Base-by-base conservation (phyloP, 2,888 invertebrate genomes). In the Macaria notata region DNA sequence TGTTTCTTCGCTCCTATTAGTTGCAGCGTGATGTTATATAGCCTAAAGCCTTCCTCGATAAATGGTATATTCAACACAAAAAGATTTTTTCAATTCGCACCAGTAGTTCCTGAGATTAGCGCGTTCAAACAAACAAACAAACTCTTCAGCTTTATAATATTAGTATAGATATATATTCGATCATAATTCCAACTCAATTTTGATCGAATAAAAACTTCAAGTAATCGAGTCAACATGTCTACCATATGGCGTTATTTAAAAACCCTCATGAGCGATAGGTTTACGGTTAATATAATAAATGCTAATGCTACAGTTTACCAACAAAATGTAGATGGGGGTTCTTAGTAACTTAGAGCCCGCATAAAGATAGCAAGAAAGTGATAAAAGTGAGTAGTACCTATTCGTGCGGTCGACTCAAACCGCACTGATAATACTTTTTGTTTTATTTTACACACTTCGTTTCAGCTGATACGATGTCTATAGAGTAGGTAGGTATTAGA, bases 281-380 rank as follows among this genome's bases (percentile, higher is more conserved):
- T 9, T 9, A 49, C 9, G 8, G 43, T n/a, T 9, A 9, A 49
- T 9, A 19, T 43, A 41, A n/a, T 9, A 49, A 42, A 54, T n/a
- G 38, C 47, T 33, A 46, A 46, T 38, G 38, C 4, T 73, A 72
- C 65, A 66, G 66, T 66, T 55, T 73, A 76, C 73, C 70, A 73
- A 76, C 77, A 75, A 76, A 81, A 83, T 79, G 71, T 79, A 69
- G 68, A 85, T 86, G 75, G 72, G 87, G 86, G 86, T 68, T 63
- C 68, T 67, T 63, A 69, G 69, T 70, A 67, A 41, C 8, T 41
- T 8, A 31, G 38, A 57, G 62, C 83, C 83, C 82, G 81, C 82
- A 83, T 81, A 71, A 62, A 54, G 52, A 56, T 51, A 50, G 47
- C 41, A 50, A 55, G 46, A 43, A 53, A 54, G 46, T 52, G 62